Evolutionary conservation across 2,797 vertebrate species (phyloP).

Genomic region (Perodicticus potto): DNA sequence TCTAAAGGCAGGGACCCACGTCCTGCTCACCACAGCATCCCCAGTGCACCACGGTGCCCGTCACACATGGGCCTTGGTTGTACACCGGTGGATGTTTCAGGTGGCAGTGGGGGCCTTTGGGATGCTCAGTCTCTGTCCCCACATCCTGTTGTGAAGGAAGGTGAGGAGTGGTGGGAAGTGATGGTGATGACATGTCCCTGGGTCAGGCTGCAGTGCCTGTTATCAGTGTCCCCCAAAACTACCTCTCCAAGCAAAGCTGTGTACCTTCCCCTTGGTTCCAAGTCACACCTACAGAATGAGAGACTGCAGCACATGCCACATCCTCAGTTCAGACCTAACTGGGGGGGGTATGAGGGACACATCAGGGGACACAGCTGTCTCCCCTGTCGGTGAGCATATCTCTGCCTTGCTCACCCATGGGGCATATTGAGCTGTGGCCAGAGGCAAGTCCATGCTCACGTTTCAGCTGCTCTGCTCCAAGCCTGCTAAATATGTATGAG

Average conservation of each 20-base stretch:
- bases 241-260: background rate
- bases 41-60: accelerated
- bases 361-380: background rate
- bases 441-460: accelerated
- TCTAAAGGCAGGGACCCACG: accelerated
- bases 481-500: too few relatives aligned
- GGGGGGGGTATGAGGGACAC: background rate
- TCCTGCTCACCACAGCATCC: background rate
- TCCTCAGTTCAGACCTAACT: too few relatives aligned
- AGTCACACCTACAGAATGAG: accelerated
- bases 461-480: background rate
- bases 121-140: too few relatives aligned
- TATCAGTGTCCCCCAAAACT: background rate
- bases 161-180: accelerated
- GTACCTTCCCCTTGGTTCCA: background rate
- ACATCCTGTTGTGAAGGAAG: background rate
- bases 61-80: background rate
- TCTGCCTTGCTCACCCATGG: background rate
- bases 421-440: background rate
- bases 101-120: too few relatives aligned
- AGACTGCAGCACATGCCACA: background rate
- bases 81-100: accelerated
- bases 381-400: background rate
- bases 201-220: too few relatives aligned
- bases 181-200: background rate